These are phyloP conservation scores for Teleogryllus occipitalis DNA, from an alignment of 1,140 invertebrate genomes.

Conservation along the genomic window DNA sequence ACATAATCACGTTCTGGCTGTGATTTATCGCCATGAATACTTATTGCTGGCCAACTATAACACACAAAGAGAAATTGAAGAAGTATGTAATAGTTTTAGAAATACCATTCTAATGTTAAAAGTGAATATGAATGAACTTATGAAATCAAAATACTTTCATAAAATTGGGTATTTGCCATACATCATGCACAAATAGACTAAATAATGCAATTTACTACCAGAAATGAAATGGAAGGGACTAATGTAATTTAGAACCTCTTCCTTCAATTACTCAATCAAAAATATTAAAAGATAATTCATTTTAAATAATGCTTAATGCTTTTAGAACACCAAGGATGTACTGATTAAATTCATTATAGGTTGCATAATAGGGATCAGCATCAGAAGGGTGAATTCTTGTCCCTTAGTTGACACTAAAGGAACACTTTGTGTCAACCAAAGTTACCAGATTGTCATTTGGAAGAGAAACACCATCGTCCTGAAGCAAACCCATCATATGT, in stretches of 20 bases:
- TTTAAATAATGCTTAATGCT: no score
- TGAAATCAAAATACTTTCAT: neutral
- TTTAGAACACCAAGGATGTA: no score
- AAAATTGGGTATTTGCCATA: neutral
- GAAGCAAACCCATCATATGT: neutral
- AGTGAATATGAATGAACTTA: neutral
- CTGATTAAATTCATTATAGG: no score
- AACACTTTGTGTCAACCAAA: neutral
- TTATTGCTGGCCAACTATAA: conserved; percentile 70
- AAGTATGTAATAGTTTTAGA: no score
- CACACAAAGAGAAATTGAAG: neutral
- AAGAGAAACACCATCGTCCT: neutral
- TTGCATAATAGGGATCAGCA: neutral
- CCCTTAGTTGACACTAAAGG: neutral
- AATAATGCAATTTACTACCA: neutral
- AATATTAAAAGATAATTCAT: no score
- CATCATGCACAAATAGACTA: neutral
- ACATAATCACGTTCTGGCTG: conserved; percentile 96
- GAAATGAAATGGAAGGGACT: no score
- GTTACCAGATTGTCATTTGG: neutral
- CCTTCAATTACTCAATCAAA: neutral
- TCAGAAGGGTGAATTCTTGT: neutral
- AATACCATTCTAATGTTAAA: no score
- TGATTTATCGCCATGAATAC: conserved; percentile 96
- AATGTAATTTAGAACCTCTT: neutral